Conservation (phyloP, 2,113 vertebrate species). For the Myodes glareolus region DNA sequence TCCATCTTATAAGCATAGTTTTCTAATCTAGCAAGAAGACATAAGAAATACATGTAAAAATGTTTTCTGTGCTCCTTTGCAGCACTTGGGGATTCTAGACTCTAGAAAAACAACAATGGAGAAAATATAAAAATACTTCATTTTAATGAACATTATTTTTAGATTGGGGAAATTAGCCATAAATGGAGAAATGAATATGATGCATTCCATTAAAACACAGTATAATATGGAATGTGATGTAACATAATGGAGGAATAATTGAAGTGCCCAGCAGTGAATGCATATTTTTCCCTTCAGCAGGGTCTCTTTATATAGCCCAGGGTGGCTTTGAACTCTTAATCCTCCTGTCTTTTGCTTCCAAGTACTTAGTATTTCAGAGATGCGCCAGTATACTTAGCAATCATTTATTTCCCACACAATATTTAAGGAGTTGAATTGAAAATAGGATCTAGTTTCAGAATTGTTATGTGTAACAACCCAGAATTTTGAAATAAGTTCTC, state of each 20-base stretch:
- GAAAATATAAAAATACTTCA: slow-evolving; percentile 29
- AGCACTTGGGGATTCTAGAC: slow-evolving; percentile 7
- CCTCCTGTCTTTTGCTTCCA: neutral
- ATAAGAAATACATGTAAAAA: neutral
- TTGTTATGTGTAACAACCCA: neutral
- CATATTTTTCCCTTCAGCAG: neutral
- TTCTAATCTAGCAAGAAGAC: slow-evolving; percentile 40
- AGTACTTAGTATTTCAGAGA: neutral
- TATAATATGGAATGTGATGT: slow-evolving; percentile 20
- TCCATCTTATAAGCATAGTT: neutral
- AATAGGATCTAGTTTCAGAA: slow-evolving; percentile 27
- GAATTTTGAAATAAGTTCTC: neutral
- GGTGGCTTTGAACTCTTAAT: neutral
- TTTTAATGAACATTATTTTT: neutral
- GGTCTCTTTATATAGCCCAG: neutral
- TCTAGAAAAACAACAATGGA: slow-evolving; percentile 15
- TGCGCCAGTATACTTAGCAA: neutral
- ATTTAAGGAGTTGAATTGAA: slow-evolving; percentile 31
- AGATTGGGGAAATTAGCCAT: neutral
- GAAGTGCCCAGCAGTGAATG: neutral
- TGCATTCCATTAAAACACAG: slow-evolving; percentile 14
- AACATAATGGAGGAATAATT: slow-evolving; percentile 22
- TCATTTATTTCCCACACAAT: neutral
- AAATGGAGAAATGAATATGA: neutral
- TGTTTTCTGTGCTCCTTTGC: neutral